Evolutionary conservation across 2,797 vertebrate genomes (phyloP).

Genomic region (Phalloptychus januarius): DNA sequence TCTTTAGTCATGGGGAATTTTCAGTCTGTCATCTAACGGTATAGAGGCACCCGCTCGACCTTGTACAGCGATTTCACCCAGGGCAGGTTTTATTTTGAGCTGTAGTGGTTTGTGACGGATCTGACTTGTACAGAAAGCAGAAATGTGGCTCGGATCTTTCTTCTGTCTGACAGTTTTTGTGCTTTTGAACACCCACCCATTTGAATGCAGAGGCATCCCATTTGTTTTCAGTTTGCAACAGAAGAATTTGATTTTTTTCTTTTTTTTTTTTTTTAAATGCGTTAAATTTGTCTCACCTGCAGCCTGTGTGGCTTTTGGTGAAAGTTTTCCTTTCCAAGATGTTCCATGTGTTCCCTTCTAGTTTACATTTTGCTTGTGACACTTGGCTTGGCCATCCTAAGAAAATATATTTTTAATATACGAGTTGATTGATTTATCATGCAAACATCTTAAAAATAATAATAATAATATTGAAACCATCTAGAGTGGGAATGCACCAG

Average conservation of each 20-base stretch:
- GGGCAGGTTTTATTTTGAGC: constrained; percentile 31
- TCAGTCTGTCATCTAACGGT: background rate
- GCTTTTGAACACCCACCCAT: constrained; percentile 22
- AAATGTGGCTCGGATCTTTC: constrained; percentile 38
- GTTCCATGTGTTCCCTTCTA: background rate
- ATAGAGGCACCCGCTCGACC: constrained; percentile 58
- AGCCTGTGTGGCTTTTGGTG: background rate
- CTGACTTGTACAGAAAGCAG: constrained; percentile 52
- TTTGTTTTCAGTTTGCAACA: constrained; percentile 39
- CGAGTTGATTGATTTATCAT: background rate
- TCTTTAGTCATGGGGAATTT: constrained; percentile 49
- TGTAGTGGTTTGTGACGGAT: constrained; percentile 52
- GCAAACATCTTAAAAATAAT: background rate
- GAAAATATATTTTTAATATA: background rate
- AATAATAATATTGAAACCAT: background rate
- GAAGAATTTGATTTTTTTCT: background rate
- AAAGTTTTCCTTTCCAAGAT: background rate
- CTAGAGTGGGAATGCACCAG: background rate
- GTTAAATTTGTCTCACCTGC: background rate
- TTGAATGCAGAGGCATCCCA: constrained; percentile 23
- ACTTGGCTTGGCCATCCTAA: background rate
- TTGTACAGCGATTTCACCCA: constrained; percentile 61
- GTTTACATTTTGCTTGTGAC: background rate
- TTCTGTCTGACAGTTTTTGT: constrained; percentile 16
- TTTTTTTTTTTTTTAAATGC: background rate